Percentiles rank a stretch among this genome's conserved stretches.
Evolutionary conservation across 2,797 vertebrate genomes (phyloP).

Genomic region (Danio aesculapii): DNA sequence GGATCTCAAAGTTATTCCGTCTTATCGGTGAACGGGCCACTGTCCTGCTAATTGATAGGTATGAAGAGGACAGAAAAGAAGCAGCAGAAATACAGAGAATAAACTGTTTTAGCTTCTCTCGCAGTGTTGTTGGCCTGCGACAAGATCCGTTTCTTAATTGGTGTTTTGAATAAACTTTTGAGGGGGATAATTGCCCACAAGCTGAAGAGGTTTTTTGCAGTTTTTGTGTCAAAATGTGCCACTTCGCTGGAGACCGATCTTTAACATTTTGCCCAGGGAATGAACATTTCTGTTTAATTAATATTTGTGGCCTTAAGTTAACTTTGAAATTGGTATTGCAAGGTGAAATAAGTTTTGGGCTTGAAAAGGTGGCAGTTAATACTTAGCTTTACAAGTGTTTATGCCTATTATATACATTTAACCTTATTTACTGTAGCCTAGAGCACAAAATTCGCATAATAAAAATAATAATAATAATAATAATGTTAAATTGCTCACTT

Average conservation of each 20-base stretch:
- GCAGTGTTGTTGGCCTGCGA: background rate
- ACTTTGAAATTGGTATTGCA: background rate
- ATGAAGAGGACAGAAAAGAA: background rate
- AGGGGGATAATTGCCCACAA: slow-evolving; percentile 41
- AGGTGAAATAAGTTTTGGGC: background rate
- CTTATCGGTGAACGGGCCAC: slow-evolving; percentile 40
- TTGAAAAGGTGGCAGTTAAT: background rate
- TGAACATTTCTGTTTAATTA: background rate
- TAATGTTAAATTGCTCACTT: too few relatives aligned
- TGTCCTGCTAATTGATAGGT: slow-evolving; percentile 36
- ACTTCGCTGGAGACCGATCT: slow-evolving; percentile 3
- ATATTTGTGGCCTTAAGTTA: background rate
- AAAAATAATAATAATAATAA: too few relatives aligned
- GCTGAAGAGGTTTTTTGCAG: slow-evolving; percentile 9
- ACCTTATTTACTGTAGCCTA: too few relatives aligned
- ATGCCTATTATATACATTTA: too few relatives aligned
- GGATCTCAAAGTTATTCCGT: slow-evolving; percentile 53
- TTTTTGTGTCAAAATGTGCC: slow-evolving; percentile 27
- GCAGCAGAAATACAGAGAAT: background rate
- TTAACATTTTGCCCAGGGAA: background rate
- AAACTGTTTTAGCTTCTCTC: background rate
- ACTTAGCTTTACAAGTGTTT: too few relatives aligned
- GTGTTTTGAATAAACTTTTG: slow-evolving; percentile 23
- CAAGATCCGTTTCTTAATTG: slow-evolving; percentile 34
- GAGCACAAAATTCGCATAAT: too few relatives aligned